Evolutionary conservation across 2,888 invertebrate species (phyloP).

Genomic region (Mermis nigrescens): DNA sequence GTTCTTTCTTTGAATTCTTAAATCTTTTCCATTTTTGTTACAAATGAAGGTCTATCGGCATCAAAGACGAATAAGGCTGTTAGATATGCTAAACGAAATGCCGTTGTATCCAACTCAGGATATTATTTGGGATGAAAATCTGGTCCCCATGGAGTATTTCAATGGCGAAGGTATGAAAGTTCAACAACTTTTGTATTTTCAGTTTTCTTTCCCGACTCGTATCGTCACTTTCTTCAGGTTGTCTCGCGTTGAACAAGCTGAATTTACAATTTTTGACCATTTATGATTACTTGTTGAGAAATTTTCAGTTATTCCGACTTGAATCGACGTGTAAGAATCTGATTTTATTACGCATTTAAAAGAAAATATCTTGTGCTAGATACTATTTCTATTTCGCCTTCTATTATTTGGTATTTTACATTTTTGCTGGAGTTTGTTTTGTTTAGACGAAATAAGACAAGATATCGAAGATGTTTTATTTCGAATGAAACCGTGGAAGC

Average conservation of each 20-base stretch:
- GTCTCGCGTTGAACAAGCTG: constrained; percentile 76
- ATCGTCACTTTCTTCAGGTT: too few species aligned
- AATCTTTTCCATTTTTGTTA: too few species aligned
- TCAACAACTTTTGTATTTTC: too few species aligned
- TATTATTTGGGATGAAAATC: constrained; percentile 95
- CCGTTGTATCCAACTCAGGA: constrained; percentile 94
- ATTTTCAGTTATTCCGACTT: constrained; percentile 86
- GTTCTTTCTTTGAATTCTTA: too few species aligned
- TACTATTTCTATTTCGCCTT: neutral
- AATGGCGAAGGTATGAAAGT: constrained; percentile 54
- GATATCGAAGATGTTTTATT: constrained; percentile 93
- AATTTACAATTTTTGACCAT: constrained; percentile 93
- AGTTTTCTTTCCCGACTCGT: too few species aligned
- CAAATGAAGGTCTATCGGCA: constrained; percentile 44
- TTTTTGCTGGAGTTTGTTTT: too few species aligned
- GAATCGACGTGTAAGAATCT: constrained; percentile 83
- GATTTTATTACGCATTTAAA: neutral
- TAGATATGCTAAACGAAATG: constrained; percentile 87
- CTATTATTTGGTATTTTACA: neutral
- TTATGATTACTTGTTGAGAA: constrained; percentile 86
- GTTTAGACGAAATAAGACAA: constrained; percentile 82
- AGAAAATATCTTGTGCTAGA: neutral
- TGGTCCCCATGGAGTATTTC: constrained; percentile 91
- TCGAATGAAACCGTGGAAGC: constrained; percentile 74
- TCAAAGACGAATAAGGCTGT: constrained; percentile 67